These are phyloP conservation scores for Aspidoscelis tigris DNA, from an alignment of 2,113 vertebrate genomes.

Conservation along the genomic window DNA sequence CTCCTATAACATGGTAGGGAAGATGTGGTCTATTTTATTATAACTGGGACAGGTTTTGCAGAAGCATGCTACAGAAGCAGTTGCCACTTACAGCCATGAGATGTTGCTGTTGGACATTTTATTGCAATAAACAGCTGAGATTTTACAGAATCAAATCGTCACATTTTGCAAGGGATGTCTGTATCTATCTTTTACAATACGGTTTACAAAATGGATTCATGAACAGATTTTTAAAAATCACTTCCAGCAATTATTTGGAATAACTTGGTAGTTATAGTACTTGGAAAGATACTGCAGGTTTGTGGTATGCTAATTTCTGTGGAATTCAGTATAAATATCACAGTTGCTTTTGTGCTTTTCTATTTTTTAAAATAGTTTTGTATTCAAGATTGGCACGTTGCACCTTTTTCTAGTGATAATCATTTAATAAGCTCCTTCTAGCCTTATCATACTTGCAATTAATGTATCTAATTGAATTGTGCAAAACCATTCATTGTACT, in stretches of 20 bases:
- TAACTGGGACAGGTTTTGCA: too few relatives aligned
- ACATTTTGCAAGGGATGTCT: too few relatives aligned
- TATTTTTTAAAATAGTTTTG: conserved; percentile 44
- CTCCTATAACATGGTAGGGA: too few relatives aligned
- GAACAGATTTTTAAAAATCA: too few relatives aligned
- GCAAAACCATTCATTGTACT: conserved; percentile 20
- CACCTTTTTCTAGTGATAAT: conserved; percentile 30
- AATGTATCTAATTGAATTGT: conserved; percentile 53
- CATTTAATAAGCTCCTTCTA: conserved; percentile 22
- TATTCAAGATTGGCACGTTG: conserved; percentile 17
- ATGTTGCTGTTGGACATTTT: too few relatives aligned
- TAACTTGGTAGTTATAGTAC: background rate
- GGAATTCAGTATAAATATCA: conserved; percentile 12
- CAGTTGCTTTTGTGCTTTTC: conserved; percentile 21
- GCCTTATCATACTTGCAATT: conserved; percentile 45
- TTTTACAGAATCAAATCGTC: too few relatives aligned
- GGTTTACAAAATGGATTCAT: too few relatives aligned
- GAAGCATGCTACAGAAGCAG: too few relatives aligned
- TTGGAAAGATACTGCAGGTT: background rate
- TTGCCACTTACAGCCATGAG: too few relatives aligned
- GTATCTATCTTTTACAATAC: too few relatives aligned
- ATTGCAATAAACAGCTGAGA: too few relatives aligned
- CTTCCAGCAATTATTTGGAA: background rate
- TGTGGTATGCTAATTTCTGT: conserved; percentile 16
- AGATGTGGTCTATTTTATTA: too few relatives aligned